These are phyloP conservation scores for Meleagris gallopavo DNA, from an alignment of 2,113 vertebrate species.

Conservation along the genomic window DNA sequence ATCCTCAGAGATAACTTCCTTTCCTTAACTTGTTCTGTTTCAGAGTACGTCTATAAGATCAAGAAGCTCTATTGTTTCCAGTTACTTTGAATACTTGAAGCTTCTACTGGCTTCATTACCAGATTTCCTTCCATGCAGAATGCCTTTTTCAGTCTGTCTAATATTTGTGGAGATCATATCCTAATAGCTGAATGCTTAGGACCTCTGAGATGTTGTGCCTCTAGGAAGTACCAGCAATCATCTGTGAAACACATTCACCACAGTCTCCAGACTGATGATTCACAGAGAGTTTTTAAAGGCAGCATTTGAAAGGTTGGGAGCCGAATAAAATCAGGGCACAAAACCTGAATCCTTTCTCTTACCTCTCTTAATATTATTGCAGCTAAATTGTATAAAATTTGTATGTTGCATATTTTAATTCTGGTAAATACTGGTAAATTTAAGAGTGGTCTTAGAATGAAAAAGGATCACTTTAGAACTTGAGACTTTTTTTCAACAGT, in stretches of 20 bases:
- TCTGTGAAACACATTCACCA: background rate
- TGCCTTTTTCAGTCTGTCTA: too few relatives aligned
- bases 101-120: background rate
- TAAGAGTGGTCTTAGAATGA: background rate
- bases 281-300: background rate
- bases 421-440: background rate
- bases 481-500: background rate
- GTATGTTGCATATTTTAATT: too few relatives aligned
- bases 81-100: background rate
- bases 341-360: background rate
- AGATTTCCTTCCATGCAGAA: background rate
- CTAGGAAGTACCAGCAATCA: background rate
- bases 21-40: background rate
- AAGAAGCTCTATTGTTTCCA: background rate
- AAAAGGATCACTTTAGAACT: background rate
- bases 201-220: background rate
- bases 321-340: background rate
- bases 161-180: background rate
- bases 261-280: background rate
- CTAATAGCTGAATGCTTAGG: background rate
- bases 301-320: background rate
- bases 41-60: background rate
- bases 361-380: rapidly evolving
- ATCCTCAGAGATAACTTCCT: background rate
- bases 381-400: background rate